These are phyloP conservation scores for Trichogramma pretiosum DNA, from an alignment of 1,140 invertebrate species.

Conservation along the genomic window DNA sequence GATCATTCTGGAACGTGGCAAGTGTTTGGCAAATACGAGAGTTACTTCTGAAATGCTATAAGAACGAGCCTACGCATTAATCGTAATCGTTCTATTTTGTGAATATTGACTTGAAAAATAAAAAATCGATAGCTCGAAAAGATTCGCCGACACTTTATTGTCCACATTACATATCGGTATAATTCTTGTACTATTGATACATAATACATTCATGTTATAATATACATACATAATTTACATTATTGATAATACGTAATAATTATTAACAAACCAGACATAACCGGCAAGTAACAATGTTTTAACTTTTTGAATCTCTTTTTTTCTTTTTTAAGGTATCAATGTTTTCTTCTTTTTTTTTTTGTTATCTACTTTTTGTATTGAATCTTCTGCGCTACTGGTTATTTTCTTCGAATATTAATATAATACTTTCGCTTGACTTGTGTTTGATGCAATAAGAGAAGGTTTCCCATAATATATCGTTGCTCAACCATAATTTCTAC, in stretches of 20 bases:
- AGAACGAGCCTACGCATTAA: too few species aligned
- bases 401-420: conserved; percentile 11
- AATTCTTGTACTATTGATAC: too few species aligned
- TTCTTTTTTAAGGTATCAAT: conserved; percentile 5
- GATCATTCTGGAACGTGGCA: too few species aligned
- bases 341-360: conserved; percentile 10
- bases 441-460: conserved; percentile 4
- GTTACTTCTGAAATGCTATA: too few species aligned
- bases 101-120: too few species aligned
- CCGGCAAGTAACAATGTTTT: conserved; percentile 35
- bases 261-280: conserved; percentile 42
- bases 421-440: conserved; percentile 2
- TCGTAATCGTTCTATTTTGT: too few species aligned
- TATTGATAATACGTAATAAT: conserved; percentile 39
- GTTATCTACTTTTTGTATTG: conserved; percentile 5
- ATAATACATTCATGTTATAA: conserved; percentile 42
- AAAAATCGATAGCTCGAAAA: conserved; percentile 29
- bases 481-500: conserved; percentile 3
- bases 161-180: too few species aligned
- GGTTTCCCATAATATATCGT: neutral
- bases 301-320: conserved; percentile 2
- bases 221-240: conserved; percentile 47
- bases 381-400: conserved; percentile 1
- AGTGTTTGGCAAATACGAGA: too few species aligned
- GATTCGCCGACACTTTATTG: conserved; percentile 43